phyloP scores from a whole-genome alignment of 2,113 vertebrate species.

The Etheostoma cragini region DNA sequence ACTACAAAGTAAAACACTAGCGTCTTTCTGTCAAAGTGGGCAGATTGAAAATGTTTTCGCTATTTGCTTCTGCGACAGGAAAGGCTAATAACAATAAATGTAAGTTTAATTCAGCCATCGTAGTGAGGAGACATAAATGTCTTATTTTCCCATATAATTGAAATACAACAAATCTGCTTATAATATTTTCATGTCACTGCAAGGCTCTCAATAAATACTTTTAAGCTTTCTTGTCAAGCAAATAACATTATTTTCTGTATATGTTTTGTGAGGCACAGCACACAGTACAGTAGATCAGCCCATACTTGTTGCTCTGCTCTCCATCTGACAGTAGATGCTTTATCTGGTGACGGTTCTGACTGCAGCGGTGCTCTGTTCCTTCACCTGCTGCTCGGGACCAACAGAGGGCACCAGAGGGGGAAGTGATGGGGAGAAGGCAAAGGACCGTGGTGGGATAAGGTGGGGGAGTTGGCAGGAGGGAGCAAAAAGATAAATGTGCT shows the following conservation, averaged over 20 bases:
- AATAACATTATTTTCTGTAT: background rate
- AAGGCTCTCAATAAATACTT: background rate
- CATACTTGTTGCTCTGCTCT: background rate
- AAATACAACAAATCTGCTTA: background rate
- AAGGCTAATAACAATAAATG: conserved; percentile 61
- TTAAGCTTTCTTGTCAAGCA: background rate
- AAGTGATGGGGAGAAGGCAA: background rate
- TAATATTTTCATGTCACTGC: background rate
- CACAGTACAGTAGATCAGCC: background rate
- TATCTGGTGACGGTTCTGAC: background rate
- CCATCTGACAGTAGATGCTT: background rate
- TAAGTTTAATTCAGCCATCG: conserved; percentile 15
- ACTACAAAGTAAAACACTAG: conserved; percentile 67
- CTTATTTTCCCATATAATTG: background rate
- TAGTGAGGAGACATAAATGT: background rate
- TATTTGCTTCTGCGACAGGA: conserved; percentile 57
- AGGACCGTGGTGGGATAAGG: background rate
- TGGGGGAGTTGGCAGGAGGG: background rate
- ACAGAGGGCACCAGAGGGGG: conserved; percentile 39
- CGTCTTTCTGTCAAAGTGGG: conserved; percentile 74
- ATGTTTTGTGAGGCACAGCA: background rate
- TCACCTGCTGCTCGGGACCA: conserved; percentile 25
- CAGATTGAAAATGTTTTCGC: conserved; percentile 71
- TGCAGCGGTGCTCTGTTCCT: background rate
- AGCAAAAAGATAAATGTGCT: background rate